These are phyloP conservation scores for Trachelus iudaicus DNA, from an alignment of 2,888 invertebrate species.

Conservation along the genomic window DNA sequence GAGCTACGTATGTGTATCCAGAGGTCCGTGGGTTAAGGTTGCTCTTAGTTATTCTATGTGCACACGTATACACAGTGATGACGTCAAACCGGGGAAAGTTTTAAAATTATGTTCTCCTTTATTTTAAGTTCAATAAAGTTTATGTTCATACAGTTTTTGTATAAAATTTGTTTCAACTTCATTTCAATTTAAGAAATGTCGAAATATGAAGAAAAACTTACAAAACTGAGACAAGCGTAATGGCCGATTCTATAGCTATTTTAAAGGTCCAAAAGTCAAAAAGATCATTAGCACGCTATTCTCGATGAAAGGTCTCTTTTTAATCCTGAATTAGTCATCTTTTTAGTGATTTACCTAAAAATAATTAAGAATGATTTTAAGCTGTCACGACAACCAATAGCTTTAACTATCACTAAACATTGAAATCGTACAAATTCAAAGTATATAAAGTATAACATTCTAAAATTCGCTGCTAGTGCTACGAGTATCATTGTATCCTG, in stretches of 20 bases:
- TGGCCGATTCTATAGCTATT: background rate
- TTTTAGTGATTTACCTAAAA: background rate
- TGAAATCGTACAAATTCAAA: background rate
- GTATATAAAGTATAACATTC: background rate
- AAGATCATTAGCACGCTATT: background rate
- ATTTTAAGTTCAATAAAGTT: background rate
- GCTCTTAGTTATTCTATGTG: background rate
- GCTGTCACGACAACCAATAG: background rate
- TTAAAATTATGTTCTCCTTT: background rate
- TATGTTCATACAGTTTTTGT: background rate
- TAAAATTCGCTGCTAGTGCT: too few species aligned
- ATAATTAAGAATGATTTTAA: background rate
- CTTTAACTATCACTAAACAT: background rate
- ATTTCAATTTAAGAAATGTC: background rate
- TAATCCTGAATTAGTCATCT: too few species aligned
- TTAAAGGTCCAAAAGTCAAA: background rate
- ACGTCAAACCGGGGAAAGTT: background rate
- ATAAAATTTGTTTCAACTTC: background rate
- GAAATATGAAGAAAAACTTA: background rate
- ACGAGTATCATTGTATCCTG: too few species aligned
- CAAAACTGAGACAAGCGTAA: background rate
- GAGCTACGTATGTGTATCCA: background rate
- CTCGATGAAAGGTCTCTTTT: background rate
- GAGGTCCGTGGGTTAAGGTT: background rate
- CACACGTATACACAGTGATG: background rate